A percentile compares a stretch with the other conserved stretches of the same genome.
phyloP scores from a whole-genome alignment of 2,888 invertebrate species.

The Pachymerium ferrugineum region DNA sequence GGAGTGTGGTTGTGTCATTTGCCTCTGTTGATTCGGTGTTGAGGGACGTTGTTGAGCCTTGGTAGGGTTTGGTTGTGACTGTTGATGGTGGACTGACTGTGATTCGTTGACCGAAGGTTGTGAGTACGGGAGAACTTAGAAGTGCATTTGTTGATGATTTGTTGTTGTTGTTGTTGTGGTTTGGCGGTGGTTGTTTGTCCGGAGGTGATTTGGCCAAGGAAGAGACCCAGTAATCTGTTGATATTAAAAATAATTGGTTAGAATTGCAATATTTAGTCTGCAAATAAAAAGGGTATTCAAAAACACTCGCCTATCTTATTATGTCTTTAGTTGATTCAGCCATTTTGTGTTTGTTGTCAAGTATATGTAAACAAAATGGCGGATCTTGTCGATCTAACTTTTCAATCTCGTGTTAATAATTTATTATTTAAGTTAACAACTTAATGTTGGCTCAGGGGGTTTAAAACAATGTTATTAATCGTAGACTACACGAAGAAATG shows the following conservation, averaged over 20 bases:
- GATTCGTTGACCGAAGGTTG: slow-evolving; percentile 1
- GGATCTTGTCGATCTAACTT: too few relatives aligned
- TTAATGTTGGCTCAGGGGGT: too few relatives aligned
- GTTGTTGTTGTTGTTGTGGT: too few relatives aligned
- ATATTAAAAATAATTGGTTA: not conserved
- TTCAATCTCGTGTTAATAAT: too few relatives aligned
- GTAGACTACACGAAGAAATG: too few relatives aligned
- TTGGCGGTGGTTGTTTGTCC: not conserved
- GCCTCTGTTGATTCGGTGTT: not conserved
- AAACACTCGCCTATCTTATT: too few relatives aligned
- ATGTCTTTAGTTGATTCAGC: too few relatives aligned
- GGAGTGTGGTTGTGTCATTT: slow-evolving; percentile 28
- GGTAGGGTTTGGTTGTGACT: slow-evolving; percentile 48
- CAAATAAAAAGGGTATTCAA: too few relatives aligned
- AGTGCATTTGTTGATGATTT: not conserved
- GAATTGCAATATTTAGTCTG: not conserved
- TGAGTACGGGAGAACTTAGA: not conserved
- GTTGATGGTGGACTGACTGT: slow-evolving; percentile 20
- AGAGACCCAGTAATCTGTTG: slow-evolving; percentile 46
- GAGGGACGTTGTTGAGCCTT: slow-evolving; percentile 46
- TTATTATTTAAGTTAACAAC: too few relatives aligned
- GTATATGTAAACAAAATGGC: too few relatives aligned
- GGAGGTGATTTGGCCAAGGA: slow-evolving; percentile 29
- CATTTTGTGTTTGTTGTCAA: too few relatives aligned
- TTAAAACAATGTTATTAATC: too few relatives aligned